Evolutionary conservation across 2,113 vertebrate genomes (phyloP).

Genomic region (Accipiter cooperii): DNA sequence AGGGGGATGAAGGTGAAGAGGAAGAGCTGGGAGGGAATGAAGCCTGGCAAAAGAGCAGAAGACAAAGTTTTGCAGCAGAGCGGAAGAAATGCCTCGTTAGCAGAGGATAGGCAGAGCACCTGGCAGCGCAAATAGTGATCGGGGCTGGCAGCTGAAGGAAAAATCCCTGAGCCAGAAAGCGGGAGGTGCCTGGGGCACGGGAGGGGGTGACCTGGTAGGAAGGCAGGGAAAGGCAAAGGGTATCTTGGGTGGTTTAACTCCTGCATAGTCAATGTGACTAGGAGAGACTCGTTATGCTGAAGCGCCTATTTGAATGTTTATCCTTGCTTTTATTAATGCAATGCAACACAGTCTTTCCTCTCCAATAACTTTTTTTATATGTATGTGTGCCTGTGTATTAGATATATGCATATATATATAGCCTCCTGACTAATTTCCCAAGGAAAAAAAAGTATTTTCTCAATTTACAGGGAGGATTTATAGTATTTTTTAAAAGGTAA

Average conservation of each 20-base stretch:
- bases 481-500: background rate
- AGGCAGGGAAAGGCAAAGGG: background rate
- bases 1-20: background rate
- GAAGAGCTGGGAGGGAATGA: background rate
- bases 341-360: background rate
- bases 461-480: background rate
- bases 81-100: background rate
- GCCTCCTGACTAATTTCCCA: background rate
- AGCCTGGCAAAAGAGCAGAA: background rate
- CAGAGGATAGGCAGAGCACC: background rate
- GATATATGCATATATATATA: background rate
- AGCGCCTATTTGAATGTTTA: background rate
- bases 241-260: background rate
- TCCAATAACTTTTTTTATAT: background rate
- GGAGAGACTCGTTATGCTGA: background rate
- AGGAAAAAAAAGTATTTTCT: background rate
- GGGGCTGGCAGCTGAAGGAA: background rate
- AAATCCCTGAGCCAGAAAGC: background rate
- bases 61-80: background rate
- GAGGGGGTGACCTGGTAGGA: background rate
- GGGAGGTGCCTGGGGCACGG: fast-evolving
- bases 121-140: background rate
- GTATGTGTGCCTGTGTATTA: background rate
- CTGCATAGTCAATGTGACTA: background rate
- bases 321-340: background rate